A percentile compares a stretch with the other conserved stretches of the same genome.
Evolutionary conservation across 1,140 invertebrate genomes (phyloP).

Genomic region (Trichoplusia ni): DNA sequence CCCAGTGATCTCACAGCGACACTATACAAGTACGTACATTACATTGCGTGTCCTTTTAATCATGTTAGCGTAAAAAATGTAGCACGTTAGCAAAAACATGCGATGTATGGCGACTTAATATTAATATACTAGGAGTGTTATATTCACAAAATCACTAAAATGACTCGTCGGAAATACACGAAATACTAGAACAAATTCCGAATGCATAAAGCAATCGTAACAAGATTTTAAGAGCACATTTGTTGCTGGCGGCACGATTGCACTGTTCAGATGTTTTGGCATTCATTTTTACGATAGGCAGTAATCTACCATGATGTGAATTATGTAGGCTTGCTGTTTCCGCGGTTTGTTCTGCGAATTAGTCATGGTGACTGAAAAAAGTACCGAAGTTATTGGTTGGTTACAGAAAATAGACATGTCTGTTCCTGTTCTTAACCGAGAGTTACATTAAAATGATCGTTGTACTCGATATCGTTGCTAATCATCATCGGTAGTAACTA

Average conservation of each 20-base stretch:
- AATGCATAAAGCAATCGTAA: conserved; percentile 13
- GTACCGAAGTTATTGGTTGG: no score
- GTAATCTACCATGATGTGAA: not conserved
- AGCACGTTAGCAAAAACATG: not conserved
- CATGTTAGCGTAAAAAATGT: not conserved
- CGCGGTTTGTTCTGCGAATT: no score
- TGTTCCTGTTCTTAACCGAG: no score
- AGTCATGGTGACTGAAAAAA: no score
- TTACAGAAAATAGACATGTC: no score
- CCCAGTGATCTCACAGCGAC: not conserved
- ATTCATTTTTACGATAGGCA: conserved; percentile 8
- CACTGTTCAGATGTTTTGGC: conserved; percentile 9
- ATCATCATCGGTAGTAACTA: no score
- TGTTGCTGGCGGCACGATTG: not conserved
- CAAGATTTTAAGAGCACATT: conserved; percentile 7
- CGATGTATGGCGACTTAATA: not conserved
- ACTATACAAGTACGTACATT: not conserved
- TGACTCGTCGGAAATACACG: not conserved
- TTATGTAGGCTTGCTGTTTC: no score
- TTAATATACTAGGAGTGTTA: not conserved
- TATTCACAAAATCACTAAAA: conserved; percentile 6
- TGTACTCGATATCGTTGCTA: no score
- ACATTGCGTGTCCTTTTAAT: not conserved
- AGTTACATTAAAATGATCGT: no score
- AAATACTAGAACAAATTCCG: conserved; percentile 12